Percentiles rank a stretch among this genome's conserved stretches.
Evolutionary conservation across 1,140 invertebrate species (phyloP).

Genomic region (Zaprionus kolodkinae): DNA sequence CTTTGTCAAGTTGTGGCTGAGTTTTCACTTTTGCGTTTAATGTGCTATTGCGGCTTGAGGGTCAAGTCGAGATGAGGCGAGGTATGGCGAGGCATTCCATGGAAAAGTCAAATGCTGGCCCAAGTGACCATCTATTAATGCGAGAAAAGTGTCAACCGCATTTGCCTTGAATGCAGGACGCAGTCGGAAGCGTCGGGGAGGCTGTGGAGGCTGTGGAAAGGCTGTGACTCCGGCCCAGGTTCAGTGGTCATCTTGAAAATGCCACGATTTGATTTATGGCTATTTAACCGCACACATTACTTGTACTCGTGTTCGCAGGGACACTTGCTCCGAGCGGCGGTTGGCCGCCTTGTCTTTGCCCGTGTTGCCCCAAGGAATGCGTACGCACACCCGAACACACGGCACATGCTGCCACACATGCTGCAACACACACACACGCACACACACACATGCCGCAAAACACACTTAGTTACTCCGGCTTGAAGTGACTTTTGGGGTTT

Average conservation of each 20-base stretch:
- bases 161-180: slow-evolving; percentile 56
- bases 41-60: slow-evolving; percentile 75
- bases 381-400: slow-evolving; percentile 6
- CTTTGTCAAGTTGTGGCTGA: slow-evolving; percentile 42
- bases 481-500: slow-evolving; percentile 57
- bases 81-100: slow-evolving; percentile 44
- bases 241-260: slow-evolving; percentile 71
- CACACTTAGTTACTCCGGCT: slow-evolving; percentile 52
- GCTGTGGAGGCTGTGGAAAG: neutral
- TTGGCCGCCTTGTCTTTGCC: slow-evolving; percentile 51
- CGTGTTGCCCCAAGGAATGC: slow-evolving; percentile 55
- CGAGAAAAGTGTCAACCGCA: slow-evolving; percentile 78
- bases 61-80: slow-evolving; percentile 71
- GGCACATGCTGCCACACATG: neutral
- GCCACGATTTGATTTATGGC: slow-evolving; percentile 77
- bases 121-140: slow-evolving; percentile 66
- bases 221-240: slow-evolving; percentile 37
- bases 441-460: slow-evolving; percentile 44
- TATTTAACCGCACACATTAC: slow-evolving; percentile 82
- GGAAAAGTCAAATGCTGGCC: slow-evolving; percentile 59
- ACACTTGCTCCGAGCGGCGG: slow-evolving; percentile 56
- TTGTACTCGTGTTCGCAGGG: slow-evolving; percentile 51
- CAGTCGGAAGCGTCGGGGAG: neutral
- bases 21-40: slow-evolving; percentile 79
- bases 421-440: slow-evolving; percentile 15